phyloP scores from a whole-genome alignment of 2,888 invertebrate species.

The Margaritifera margaritifera region DNA sequence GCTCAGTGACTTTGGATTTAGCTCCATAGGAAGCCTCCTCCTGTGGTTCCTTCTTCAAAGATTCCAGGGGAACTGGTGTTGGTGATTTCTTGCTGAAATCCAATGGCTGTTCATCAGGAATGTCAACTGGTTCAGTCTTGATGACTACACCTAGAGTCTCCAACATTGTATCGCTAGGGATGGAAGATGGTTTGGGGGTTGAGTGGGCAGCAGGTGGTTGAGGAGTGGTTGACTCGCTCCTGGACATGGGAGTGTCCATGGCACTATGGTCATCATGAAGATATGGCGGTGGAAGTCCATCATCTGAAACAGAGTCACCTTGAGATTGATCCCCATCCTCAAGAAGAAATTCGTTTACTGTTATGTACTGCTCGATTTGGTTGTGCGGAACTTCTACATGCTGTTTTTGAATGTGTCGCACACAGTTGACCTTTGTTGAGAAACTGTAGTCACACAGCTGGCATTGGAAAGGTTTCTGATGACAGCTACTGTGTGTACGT shows the following conservation, averaged over 20 bases:
- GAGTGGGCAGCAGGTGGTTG: conserved; percentile 49
- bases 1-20: conserved; percentile 23
- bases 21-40: conserved; percentile 8
- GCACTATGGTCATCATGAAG: conserved; percentile 30
- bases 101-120: conserved; percentile 52
- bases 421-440: conserved; percentile 72
- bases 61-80: conserved; percentile 16
- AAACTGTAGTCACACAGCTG: conserved; percentile 70
- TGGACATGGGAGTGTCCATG: conserved; percentile 12
- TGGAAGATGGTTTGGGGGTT: conserved; percentile 22
- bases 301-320: conserved; percentile 39
- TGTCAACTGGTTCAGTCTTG: conserved; percentile 41
- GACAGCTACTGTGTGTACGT: conserved; percentile 68
- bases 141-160: conserved; percentile 20
- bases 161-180: conserved; percentile 1
- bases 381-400: conserved; percentile 64
- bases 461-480: conserved; percentile 71
- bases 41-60: not conserved
- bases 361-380: conserved; percentile 59
- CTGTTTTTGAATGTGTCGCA: conserved; percentile 72
- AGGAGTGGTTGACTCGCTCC: conserved; percentile 23
- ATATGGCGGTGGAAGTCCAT: conserved; percentile 29
- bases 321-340: conserved; percentile 33
- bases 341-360: conserved; percentile 43
- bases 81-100: conserved; percentile 63